phyloP scores from a whole-genome alignment of 2,888 invertebrate species.

The Cheilosia scutellata region DNA sequence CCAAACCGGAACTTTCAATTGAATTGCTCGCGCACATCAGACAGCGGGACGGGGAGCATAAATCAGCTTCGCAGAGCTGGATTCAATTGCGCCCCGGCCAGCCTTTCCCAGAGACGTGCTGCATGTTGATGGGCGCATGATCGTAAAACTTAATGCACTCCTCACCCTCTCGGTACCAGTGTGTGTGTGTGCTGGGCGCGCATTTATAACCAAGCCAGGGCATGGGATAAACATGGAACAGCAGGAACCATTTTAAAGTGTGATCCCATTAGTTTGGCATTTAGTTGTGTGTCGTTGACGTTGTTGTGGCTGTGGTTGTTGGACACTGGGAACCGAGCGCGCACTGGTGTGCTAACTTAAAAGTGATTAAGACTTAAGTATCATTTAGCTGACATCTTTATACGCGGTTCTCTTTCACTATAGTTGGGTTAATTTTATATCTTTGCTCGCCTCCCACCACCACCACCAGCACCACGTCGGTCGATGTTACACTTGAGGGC shows the following conservation, averaged over 20 bases:
- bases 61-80: constrained; percentile 1
- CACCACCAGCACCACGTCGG: not conserved
- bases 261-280: constrained; percentile 74
- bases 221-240: constrained; percentile 47
- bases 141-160: constrained; percentile 72
- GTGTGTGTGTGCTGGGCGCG: constrained; percentile 15
- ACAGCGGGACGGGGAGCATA: not conserved
- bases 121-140: constrained; percentile 57
- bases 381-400: constrained; percentile 75
- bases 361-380: constrained; percentile 75
- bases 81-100: constrained; percentile 26
- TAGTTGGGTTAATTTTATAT: constrained; percentile 62
- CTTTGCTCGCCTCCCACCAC: constrained; percentile 1
- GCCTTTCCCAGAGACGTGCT: constrained; percentile 21
- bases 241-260: constrained; percentile 75
- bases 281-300: constrained; percentile 54
- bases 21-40: not conserved
- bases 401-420: constrained; percentile 56
- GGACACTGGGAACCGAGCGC: not conserved
- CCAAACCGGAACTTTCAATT: constrained; percentile 52
- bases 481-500: constrained; percentile 2
- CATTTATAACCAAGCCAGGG: not conserved
- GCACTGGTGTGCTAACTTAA: constrained; percentile 50
- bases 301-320: constrained; percentile 1
- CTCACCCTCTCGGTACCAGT: constrained; percentile 12